Base-by-base conservation (phyloP, 2,888 invertebrate species). In the Pyrgus malvae region DNA sequence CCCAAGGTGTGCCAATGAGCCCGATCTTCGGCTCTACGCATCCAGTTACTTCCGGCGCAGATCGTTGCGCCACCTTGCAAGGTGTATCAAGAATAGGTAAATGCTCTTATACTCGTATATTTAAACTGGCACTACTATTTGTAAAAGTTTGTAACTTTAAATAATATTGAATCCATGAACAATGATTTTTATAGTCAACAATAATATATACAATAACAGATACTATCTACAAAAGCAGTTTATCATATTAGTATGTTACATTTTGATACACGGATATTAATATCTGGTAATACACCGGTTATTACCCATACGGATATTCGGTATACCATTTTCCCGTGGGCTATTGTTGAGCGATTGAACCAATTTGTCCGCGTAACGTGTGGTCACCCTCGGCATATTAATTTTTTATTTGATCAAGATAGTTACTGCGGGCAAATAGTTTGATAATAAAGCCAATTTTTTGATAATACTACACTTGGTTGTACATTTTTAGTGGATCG, bases 361-460 rank as follows among this genome's bases (percentile, higher is more conserved):
- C 80, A 78, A 85, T 86, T 88, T 85, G 82, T 85, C 72, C 65
- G 59, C 67, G 73, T 73, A 75, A 74, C 74, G 69, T 66, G 65
- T 75, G 68, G 72, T 72, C 80, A 75, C 78, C 85, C 83, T 74
- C 70, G 46, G 63, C 64, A 74, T 66, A 76, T 89, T 67, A 82
- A 87, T 89, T 83, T 87, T 89, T 89, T 80, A 90, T 86, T 82
- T 74, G 86, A 82, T 83, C 84, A 84, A 83, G 84, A 80, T 79
- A 72, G 78, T 82, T 82, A 80, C 74, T 66, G 69, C 65, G 67
- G 76, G 81, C 81, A 69, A 80, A 83, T 80, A 79, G 78, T 83
- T 84, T 77, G 72, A 72, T 89, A 89, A 89, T 90, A 83, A 78
- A 83, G 85, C 82, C 87, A 87, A 89, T 89, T 90, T 87, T 88